A percentile compares a stretch with the other conserved stretches of the same genome.
Conservation (phyloP, 2,797 vertebrate genomes). For the Halcyon leucocephala region DNA sequence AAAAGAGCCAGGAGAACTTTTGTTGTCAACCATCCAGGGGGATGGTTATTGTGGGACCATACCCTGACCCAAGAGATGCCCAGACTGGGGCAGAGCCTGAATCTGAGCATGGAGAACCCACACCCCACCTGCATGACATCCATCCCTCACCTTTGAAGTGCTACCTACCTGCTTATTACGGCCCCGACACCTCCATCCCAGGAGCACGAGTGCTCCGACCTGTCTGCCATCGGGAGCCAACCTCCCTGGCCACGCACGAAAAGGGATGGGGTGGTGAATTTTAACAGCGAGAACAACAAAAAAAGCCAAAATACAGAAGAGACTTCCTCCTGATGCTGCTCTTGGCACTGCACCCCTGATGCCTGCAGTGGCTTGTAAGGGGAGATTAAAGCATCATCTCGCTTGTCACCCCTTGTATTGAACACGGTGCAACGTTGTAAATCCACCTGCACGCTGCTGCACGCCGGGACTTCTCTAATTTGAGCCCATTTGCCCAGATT, state of each 20-base stretch:
- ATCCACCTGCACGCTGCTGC: not conserved
- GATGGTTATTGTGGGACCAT: not conserved
- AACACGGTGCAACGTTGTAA: accelerated
- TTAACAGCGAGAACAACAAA: not conserved
- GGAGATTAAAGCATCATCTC: not conserved
- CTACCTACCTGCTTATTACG: constrained; percentile 29
- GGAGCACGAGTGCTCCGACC: not conserved
- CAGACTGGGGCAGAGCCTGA: not conserved
- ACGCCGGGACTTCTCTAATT: accelerated
- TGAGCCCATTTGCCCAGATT: not conserved
- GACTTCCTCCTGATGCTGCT: not conserved
- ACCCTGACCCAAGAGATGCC: not conserved
- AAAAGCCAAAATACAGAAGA: not conserved
- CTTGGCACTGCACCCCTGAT: not conserved
- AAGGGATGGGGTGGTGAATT: not conserved
- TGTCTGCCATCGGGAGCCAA: not conserved
- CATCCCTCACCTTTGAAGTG: constrained; percentile 15
- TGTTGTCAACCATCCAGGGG: accelerated
- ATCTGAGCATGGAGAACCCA: accelerated
- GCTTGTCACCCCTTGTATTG: not conserved
- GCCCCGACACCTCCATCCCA: not conserved
- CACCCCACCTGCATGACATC: not conserved
- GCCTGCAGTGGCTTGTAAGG: not conserved
- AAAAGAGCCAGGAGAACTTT: not conserved
- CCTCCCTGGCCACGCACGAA: accelerated